Evolutionary conservation across 2,888 invertebrate genomes (phyloP), one percentile per base, ranked within the genome.

Genomic region (Dichetophora obliterata): DNA sequence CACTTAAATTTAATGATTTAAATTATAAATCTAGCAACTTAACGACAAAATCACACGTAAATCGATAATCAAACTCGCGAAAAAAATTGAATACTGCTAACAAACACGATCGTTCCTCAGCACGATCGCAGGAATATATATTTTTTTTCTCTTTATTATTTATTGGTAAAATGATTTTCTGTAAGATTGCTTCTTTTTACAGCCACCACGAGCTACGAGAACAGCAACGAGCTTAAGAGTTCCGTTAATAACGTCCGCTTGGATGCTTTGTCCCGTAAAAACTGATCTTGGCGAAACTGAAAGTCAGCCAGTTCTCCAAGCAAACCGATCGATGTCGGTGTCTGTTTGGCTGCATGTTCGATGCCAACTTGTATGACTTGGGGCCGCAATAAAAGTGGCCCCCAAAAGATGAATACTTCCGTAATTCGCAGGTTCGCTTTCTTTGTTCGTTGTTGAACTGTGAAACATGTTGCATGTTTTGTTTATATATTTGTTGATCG

Each of bases 251-350:
- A 76, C 71, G 76, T 77, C 78, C 82, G 74, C 57, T 80, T 65
- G 77, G 76, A 81, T 83, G 83, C 83, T 82, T 80, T 81, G 85
- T 82, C 80, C 85, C 83, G 84, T 82, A 81, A 83, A 83, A 82
- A 85, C 86, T 86, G 82, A 84, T 80, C 71, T 73, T 54, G 63
- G 57, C 72, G 76, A 79, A 80, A 80, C 75, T 72, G 79, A 72
- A 74, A 76, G 75, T 78, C 65, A 34, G 27, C 24, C 16, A 6
- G 37, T 22, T 22, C 34, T 57, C 50, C 52, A 1, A 69, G 48
- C 61, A 16, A 43, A 52, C 11, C 59, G 75, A 71, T 14, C 59
- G 52, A 69, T 43, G 54, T 19, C 27, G 11, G 14, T 6, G 14
- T 50, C 5, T 31, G 66, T 31, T n/a, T n/a, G 50, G 61, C 73